Conservation (phyloP, 1,140 invertebrate species). For the Bombus sylvicola region DNA sequence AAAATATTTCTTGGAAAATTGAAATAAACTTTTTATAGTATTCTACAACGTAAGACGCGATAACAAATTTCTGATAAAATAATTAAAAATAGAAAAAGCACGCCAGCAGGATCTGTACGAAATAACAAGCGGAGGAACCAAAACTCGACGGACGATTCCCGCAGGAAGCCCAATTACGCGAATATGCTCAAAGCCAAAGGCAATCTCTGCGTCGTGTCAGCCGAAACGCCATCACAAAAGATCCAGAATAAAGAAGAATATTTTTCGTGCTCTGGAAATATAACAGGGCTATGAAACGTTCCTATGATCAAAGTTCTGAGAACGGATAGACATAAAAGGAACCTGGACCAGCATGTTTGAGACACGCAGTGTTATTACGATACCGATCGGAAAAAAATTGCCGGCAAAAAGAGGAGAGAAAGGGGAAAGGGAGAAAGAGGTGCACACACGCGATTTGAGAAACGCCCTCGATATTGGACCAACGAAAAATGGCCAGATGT, state of each 20-base stretch:
- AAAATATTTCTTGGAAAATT: no score
- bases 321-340: slow-evolving; percentile 37
- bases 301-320: slow-evolving; percentile 20
- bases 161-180: no score
- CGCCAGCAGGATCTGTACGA: no score
- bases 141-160: no score
- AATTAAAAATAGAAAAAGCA: no score
- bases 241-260: not conserved
- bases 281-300: not conserved
- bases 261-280: not conserved
- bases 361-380: slow-evolving; percentile 45
- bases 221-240: not conserved
- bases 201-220: no score
- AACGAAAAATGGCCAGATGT: slow-evolving; percentile 23
- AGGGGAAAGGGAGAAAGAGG: not conserved
- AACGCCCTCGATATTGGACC: slow-evolving; percentile 39
- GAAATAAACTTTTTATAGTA: no score
- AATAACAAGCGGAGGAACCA: no score
- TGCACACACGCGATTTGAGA: slow-evolving; percentile 14
- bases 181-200: no score
- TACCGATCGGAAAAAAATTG: not conserved
- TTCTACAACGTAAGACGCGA: no score
- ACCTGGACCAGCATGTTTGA: slow-evolving; percentile 6
- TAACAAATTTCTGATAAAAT: no score
- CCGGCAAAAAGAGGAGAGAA: not conserved